Percentiles rank a stretch among this genome's conserved stretches.
phyloP scores from a whole-genome alignment of 2,888 invertebrate genomes.

The Xestoiulus laeticollis region DNA sequence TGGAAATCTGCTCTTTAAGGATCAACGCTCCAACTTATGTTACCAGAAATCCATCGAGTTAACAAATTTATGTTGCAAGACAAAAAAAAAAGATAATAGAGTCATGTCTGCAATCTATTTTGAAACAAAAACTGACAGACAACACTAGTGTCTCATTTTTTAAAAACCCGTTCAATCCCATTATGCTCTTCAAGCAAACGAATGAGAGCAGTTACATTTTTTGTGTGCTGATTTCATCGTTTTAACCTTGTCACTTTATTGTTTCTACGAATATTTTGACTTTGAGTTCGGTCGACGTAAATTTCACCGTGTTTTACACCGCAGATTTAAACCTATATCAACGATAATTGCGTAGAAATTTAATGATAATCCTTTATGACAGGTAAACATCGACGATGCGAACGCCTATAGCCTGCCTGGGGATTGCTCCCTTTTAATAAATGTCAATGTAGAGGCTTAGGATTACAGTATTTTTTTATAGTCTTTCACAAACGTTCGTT shows the following conservation, averaged over 20 bases:
- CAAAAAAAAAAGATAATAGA: no score
- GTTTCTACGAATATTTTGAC: neutral
- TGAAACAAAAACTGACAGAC: no score
- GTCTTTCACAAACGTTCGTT: neutral
- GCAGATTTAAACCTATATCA: neutral
- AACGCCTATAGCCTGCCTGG: neutral
- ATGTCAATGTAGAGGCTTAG: neutral
- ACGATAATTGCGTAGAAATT: slow-evolving; percentile 7
- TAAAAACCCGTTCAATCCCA: no score
- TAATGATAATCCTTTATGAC: neutral
- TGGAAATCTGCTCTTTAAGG: no score
- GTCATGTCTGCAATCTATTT: no score
- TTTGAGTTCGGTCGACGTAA: neutral
- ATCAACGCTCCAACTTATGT: no score
- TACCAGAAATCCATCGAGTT: no score
- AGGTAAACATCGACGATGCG: slow-evolving; percentile 6
- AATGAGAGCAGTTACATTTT: no score
- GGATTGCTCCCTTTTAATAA: neutral
- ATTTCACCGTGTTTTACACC: neutral
- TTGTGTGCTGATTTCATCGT: neutral
- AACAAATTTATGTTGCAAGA: no score
- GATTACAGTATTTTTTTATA: neutral
- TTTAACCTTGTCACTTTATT: neutral
- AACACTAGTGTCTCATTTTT: no score
- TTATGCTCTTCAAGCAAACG: no score